Evolutionary conservation across 2,797 vertebrate genomes (phyloP).

Genomic region (Botia almorhae): DNA sequence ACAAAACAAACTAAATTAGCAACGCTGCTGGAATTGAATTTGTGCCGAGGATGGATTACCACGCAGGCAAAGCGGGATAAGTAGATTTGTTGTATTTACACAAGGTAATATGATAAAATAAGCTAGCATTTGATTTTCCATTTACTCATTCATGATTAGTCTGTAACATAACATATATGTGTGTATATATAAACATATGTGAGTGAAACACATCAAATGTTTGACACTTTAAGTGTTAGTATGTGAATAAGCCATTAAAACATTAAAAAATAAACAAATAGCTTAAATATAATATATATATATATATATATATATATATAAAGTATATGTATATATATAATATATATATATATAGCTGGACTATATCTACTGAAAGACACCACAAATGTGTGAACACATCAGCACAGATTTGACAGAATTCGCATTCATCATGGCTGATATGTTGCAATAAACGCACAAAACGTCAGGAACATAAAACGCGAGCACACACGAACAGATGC

Average conservation of each 20-base stretch:
- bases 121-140: neutral
- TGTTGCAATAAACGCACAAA: slow-evolving; percentile 48
- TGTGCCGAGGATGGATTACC: neutral
- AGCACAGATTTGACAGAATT: slow-evolving; percentile 64
- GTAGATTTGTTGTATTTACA: slow-evolving; percentile 15
- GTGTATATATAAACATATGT: slow-evolving; percentile 17
- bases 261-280: slow-evolving; percentile 40
- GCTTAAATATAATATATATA: slow-evolving; percentile 55
- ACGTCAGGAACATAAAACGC: slow-evolving; percentile 42
- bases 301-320: slow-evolving; percentile 56
- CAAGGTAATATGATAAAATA: neutral
- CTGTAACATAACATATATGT: slow-evolving; percentile 49
- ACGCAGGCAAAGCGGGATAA: neutral
- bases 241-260: slow-evolving; percentile 17
- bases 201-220: slow-evolving; percentile 11
- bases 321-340: too few relatives aligned
- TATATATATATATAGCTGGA: too few relatives aligned
- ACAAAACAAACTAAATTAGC: neutral
- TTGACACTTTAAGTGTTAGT: neutral
- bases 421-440: slow-evolving; percentile 69
- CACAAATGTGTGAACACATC: slow-evolving; percentile 60
- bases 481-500: slow-evolving; percentile 52
- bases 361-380: slow-evolving; percentile 53
- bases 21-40: neutral
- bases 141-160: neutral